Evolutionary conservation across 2,113 vertebrate genomes (phyloP), one percentile per base, ranked within the genome.

Genomic region (Aptenodytes forsteri): DNA sequence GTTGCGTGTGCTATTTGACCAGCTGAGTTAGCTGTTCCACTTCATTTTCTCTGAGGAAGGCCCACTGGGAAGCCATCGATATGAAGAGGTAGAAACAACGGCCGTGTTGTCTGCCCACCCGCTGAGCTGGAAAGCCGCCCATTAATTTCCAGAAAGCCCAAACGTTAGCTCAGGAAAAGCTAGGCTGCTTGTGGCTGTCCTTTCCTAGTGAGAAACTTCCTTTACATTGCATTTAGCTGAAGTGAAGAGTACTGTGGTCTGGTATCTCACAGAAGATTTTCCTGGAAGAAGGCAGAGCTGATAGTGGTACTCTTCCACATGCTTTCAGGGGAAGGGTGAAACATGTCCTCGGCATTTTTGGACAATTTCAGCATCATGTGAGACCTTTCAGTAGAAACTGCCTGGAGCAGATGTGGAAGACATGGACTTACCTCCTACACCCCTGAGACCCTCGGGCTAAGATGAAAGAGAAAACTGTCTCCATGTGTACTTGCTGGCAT

Each of bases 281-380:
- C 73, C 34, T 34, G 73, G 23, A 58, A 73, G n/a, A 38, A 91
- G 58, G 36, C 29, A 92, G 75, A 49, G 21, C 18, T 13, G 2
- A 17, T 0, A 20, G 30, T 1, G 3, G 9, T 6, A 13, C 15
- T 32, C 17, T 23, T 70, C 59, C 80, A 42, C 2, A 0, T 26
- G 18, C 20, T 80, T 40, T 49, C n/a, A 70, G 23, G 20, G 10
- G 11, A 84, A 75, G 23, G 29, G 29, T 34, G 27, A 66, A 72
- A 44, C 0, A 0, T 3, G 4, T 18, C 25, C 11, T 77, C 10
- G 6, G 23, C 3, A 18, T n/a, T 69, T 61, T 38, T 19, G 12
- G 49, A 9, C 22, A 16, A 18, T 40, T 62, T 20, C 62, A 91
- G 56, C 73, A 67, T 27, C 18, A 6, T 3, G 26, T 10, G 18